phyloP scores from a whole-genome alignment of 2,888 invertebrate genomes.

The Lasioglossum pauxillum region DNA sequence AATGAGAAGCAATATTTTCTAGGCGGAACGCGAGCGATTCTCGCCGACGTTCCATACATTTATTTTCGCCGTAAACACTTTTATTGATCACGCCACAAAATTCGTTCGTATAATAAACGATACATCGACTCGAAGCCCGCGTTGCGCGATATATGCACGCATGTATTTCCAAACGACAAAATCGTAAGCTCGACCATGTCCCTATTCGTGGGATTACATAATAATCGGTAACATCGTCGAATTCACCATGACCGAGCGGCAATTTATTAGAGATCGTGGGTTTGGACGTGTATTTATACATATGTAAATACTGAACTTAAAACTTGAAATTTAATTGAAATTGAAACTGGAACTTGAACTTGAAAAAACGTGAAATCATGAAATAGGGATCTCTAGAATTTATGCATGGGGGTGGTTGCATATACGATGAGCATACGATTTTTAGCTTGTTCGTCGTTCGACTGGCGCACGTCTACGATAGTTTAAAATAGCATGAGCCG shows the following conservation, averaged over 20 bases:
- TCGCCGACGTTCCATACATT: background rate
- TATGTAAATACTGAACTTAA: too few species aligned
- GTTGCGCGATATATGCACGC: constrained; percentile 23
- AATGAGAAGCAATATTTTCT: background rate
- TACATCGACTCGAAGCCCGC: constrained; percentile 16
- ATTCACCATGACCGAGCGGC: background rate
- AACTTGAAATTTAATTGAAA: too few species aligned
- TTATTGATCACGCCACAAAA: constrained; percentile 19
- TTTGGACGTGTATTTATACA: too few species aligned
- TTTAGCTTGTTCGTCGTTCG: constrained; percentile 25
- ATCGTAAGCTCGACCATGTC: background rate
- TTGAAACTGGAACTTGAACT: too few species aligned
- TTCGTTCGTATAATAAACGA: constrained; percentile 9
- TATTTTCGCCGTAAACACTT: constrained; percentile 14
- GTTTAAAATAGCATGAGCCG: constrained; percentile 80
- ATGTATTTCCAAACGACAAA: constrained; percentile 22
- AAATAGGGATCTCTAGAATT: background rate
- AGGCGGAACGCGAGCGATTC: background rate
- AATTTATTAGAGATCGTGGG: too few species aligned
- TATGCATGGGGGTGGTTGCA: background rate
- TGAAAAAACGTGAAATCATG: too few species aligned
- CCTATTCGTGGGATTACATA: background rate
- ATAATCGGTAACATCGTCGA: background rate
- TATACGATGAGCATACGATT: constrained; percentile 25
- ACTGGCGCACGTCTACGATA: constrained; percentile 54